phyloP scores from a whole-genome alignment of 2,797 vertebrate species.

The Enteromius viviparus region DNA sequence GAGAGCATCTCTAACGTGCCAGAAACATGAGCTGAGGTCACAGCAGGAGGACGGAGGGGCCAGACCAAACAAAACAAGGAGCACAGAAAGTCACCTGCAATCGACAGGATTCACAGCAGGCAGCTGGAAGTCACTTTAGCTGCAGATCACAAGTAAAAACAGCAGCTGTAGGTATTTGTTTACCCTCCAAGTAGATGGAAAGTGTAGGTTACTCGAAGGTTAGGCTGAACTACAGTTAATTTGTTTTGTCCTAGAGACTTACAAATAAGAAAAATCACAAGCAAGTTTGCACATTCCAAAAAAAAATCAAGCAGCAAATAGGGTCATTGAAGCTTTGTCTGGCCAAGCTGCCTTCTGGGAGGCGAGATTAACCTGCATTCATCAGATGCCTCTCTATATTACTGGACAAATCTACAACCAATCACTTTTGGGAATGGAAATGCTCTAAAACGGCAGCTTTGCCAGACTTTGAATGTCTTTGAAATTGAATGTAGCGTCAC shows the following conservation, averaged over 20 bases:
- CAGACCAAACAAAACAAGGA: slow-evolving; percentile 13
- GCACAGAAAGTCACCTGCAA: slow-evolving; percentile 24
- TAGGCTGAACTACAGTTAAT: background rate
- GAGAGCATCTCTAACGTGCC: slow-evolving; percentile 61
- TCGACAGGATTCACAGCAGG: background rate
- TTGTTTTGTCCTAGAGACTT: background rate
- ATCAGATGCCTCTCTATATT: too few species aligned
- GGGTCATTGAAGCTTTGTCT: too few species aligned
- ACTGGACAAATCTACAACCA: too few species aligned
- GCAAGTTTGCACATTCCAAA: background rate
- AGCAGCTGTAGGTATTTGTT: background rate
- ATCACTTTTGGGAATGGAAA: too few species aligned
- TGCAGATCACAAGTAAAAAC: background rate
- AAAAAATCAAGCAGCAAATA: background rate
- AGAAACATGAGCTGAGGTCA: slow-evolving; percentile 46
- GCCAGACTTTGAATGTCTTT: too few species aligned
- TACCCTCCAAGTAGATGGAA: background rate
- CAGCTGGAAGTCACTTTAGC: background rate
- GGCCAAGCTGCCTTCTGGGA: too few species aligned
- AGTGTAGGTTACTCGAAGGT: too few species aligned
- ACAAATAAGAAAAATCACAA: background rate
- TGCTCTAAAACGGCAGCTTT: too few species aligned
- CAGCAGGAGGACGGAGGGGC: slow-evolving; percentile 27
- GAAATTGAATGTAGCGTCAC: too few species aligned
- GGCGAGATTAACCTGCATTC: too few species aligned